Evolutionary conservation across 2,113 vertebrate genomes (phyloP), one percentile per base, ranked within the genome.

Genomic region (Centropus bengalensis): DNA sequence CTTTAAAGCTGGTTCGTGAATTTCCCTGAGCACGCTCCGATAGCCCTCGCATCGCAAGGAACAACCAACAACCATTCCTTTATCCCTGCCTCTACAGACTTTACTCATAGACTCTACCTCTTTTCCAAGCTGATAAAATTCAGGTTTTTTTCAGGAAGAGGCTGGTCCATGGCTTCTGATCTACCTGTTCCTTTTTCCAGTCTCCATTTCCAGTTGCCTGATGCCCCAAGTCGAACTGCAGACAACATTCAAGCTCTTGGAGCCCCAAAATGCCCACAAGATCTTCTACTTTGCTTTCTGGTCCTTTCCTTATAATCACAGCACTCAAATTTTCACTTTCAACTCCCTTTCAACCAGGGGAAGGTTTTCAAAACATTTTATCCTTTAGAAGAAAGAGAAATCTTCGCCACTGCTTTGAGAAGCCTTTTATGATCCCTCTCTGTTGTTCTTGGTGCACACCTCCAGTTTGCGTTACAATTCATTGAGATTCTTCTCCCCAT

Each of bases 191-290:
- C 42, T 45, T 58, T 56, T 30, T 14, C 22, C 12, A 14, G 33
- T 26, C 44, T 91, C 14, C 45, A 28, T 15, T 51, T 63, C 55
- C 66, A 78, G 17, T 38, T 78, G 58, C 21, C 58, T 0, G 0
- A n/a, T 24, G 56, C 27, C 23, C 20, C 38, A n/a, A 80, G 40
- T 76, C 56, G 44, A 55, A n/a, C 40, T 44, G 30, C 40, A 24
- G 4, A 5, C 51, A 81, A 49, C 51, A 28, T 30, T 58, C 24
- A 14, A 54, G 38, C 24, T 63, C 60, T 33, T 74, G 36, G 18
- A 87, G 27, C 27, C 16, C 19, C 36, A 0, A 5, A 28, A 14
- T 70, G 14, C 24, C 40, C 78, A 33, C 0, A 1, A 74, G 32
- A 22, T 63, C 33, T 62, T 24, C 60, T 40, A 22, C 54, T 91